Evolutionary conservation across 2,113 vertebrate genomes (phyloP).

Genomic region (Lophotis ruficrista): DNA sequence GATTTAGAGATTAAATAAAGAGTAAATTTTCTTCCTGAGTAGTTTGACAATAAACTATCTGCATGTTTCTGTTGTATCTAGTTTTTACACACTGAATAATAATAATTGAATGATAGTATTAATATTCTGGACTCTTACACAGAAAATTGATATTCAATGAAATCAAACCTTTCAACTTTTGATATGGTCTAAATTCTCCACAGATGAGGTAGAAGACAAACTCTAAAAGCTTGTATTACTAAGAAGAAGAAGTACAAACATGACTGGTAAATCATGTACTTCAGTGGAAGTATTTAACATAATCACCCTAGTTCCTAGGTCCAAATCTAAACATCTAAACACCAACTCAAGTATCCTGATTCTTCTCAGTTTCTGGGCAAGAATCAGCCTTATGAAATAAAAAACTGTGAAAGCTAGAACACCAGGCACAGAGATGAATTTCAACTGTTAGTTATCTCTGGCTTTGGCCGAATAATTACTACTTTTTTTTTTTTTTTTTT

Average conservation of each 20-base stretch:
- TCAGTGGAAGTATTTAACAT: not conserved
- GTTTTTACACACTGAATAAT: not conserved
- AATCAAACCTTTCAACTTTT: not conserved
- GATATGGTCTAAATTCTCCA: not conserved
- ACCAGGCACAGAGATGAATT: not conserved
- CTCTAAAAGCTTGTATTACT: not conserved
- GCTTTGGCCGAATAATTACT: not conserved
- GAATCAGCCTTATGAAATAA: not conserved
- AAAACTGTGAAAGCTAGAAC: not conserved
- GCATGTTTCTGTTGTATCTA: not conserved
- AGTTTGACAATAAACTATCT: constrained; percentile 8
- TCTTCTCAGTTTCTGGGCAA: not conserved
- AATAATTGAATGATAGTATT: not conserved
- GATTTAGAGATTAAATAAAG: constrained; percentile 43
- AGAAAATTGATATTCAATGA: not conserved
- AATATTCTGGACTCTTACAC: not conserved
- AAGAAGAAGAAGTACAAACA: not conserved
- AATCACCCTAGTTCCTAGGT: not conserved
- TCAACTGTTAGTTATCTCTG: not conserved
- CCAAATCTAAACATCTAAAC: not conserved
- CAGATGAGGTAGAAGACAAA: not conserved
- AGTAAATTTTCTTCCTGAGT: constrained; percentile 29
- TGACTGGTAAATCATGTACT: not conserved
- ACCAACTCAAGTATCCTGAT: not conserved
- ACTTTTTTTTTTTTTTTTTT: not conserved